Evolutionary conservation across 2,113 vertebrate species (phyloP), one percentile per base, ranked within the genome.

Genomic region (Malurus cyaneus): DNA sequence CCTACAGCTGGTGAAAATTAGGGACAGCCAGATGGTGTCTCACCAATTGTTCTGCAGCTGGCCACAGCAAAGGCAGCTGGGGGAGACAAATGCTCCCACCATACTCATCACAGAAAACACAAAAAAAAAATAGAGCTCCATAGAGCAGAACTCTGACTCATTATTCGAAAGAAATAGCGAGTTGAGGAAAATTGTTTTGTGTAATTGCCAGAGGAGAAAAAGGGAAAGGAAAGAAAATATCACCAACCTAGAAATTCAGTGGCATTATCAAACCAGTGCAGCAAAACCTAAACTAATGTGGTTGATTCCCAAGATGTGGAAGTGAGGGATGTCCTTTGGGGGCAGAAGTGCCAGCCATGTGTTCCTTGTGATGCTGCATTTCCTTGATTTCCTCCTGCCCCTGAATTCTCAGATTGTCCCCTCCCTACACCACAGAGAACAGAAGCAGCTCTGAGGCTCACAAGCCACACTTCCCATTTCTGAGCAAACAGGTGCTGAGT

Each of bases 11-110:
- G 57, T 78, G 64, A 80, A 86, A 94, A 95, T 90, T 18, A 92
- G 80, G 77, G 66, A 71, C 61, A 80, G 92, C 50, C 94, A 95
- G 94, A 90, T 95, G 96, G 94, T 86, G 36, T 36, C 80, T 91
- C 80, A 86, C 86, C 96, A 76, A 94, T 92, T 84, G 81, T 94
- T 95, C 83, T 82, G 91, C 96, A 97, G 93, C 96, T 96, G 97
- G 76, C 76, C 93, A 93, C 79, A 73, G 3, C 0, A 6, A 57
- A 86, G 46, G 84, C 93, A 93, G 92, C 91, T 92, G 94, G 79
- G 78, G 66, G 54, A 92, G 76, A 74, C 54, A 53, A 96, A 69
- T 41, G 4, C 74, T 93, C 86, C 94, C 77, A 88, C 65, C 86
- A 65, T 21, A 34, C 49, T 89, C 72, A 69, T 59, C 77, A 25